Evolutionary conservation across 2,113 vertebrate genomes (phyloP).

Genomic region (Falco punctatus): DNA sequence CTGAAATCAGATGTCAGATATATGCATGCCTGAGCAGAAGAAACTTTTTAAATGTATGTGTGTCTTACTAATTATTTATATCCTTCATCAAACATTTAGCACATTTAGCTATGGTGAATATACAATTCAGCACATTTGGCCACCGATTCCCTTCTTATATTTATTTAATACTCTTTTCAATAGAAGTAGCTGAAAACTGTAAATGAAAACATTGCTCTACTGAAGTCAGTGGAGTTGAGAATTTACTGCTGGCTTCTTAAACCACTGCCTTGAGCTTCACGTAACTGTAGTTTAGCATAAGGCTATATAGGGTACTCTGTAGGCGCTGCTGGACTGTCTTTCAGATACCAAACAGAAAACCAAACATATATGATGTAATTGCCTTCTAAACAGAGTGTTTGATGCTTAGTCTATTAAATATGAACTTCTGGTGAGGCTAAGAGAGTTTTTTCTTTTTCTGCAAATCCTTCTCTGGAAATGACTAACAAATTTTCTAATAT

Average conservation of each 20-base stretch:
- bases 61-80: constrained; percentile 59
- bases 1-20: background rate
- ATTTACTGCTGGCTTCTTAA: background rate
- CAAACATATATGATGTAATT: background rate
- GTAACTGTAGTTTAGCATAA: background rate
- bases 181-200: background rate
- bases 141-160: constrained; percentile 22
- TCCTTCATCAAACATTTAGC: constrained; percentile 61
- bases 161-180: constrained; percentile 43
- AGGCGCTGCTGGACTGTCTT: background rate
- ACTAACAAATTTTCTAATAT: background rate
- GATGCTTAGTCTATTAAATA: background rate
- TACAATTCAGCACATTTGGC: constrained; percentile 8
- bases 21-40: background rate
- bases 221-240: background rate
- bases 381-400: background rate
- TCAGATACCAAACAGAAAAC: background rate
- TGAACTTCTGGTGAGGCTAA: background rate
- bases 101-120: constrained; percentile 8
- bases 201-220: background rate
- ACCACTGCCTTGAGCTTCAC: background rate
- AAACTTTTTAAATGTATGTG: background rate
- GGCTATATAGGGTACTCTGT: background rate
- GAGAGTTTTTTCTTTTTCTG: background rate
- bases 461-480: background rate